These are phyloP conservation scores for Danionella dracula DNA, from an alignment of 2,797 vertebrate genomes.

Conservation along the genomic window DNA sequence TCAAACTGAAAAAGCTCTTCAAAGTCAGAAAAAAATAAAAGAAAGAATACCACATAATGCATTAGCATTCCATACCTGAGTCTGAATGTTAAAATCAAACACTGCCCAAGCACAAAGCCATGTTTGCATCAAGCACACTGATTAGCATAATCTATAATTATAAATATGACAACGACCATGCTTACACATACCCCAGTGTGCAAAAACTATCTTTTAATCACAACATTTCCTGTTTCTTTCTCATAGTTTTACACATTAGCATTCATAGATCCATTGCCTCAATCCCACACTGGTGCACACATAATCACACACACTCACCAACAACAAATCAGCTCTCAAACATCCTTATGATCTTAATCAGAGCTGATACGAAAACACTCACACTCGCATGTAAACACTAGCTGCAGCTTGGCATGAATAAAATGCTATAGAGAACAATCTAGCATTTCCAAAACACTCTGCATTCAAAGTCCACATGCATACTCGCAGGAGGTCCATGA, in stretches of 20 bases:
- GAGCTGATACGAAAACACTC: conserved; percentile 42
- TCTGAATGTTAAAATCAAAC: conserved; percentile 45
- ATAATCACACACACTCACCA: conserved; percentile 52
- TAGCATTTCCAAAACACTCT: conserved; percentile 15
- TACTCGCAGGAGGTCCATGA: background rate
- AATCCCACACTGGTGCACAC: conserved; percentile 59
- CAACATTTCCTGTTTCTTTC: background rate
- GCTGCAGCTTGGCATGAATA: background rate
- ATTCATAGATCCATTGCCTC: conserved; percentile 44
- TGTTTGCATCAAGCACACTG: conserved; percentile 51
- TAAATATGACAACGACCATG: background rate
- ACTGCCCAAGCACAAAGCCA: conserved; percentile 48
- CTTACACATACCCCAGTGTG: background rate
- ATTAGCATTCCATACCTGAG: conserved; percentile 65
- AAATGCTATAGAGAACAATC: conserved; percentile 38
- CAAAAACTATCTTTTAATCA: background rate
- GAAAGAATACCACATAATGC: conserved; percentile 49
- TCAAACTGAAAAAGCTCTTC: conserved; percentile 28
- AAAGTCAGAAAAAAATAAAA: conserved; percentile 20
- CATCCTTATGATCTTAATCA: conserved; percentile 52
- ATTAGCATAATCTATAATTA: conserved; percentile 26
- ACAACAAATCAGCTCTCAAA: conserved; percentile 54
- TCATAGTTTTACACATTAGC: conserved; percentile 8
- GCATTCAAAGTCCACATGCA: background rate
- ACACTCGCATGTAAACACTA: conserved; percentile 32